These are phyloP conservation scores for Pegoplata infirma DNA, from an alignment of 2,888 invertebrate genomes.

Conservation along the genomic window DNA sequence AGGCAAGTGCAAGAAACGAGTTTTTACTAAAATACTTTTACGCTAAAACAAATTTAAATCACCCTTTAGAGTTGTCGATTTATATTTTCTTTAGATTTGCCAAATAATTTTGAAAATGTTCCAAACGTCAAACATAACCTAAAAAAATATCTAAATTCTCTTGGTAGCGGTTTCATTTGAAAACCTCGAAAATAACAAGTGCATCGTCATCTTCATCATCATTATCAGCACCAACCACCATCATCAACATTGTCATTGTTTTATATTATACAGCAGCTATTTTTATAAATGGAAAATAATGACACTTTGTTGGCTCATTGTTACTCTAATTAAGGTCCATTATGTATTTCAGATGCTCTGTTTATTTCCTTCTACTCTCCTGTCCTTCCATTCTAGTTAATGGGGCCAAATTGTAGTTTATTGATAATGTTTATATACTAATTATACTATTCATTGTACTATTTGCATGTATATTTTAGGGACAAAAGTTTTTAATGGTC, in stretches of 20 bases:
- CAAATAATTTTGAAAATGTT: no score
- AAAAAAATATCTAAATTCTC: no score
- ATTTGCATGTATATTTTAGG: not conserved
- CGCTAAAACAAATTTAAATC: not conserved
- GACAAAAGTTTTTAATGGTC: conserved; percentile 25
- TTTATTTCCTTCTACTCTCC: not conserved
- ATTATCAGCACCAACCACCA: no score
- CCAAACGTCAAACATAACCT: no score
- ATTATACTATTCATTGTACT: not conserved
- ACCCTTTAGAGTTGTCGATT: no score
- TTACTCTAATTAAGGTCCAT: conserved; percentile 50
- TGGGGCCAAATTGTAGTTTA: conserved; percentile 23
- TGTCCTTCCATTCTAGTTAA: not conserved
- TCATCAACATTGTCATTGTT: not conserved
- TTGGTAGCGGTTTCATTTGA: not conserved
- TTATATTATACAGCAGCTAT: not conserved
- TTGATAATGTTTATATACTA: conserved; percentile 31
- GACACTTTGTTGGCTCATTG: conserved; percentile 52
- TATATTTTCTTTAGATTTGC: no score
- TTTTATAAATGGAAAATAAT: conserved; percentile 47
- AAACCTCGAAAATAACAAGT: conserved; percentile 11
- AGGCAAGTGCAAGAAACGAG: not conserved
- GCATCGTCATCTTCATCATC: conserved; percentile 7
- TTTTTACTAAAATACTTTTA: no score
- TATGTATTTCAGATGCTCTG: conserved; percentile 12